Evolutionary conservation across 2,113 vertebrate genomes (phyloP).

Genomic region (Nibea albiflora): DNA sequence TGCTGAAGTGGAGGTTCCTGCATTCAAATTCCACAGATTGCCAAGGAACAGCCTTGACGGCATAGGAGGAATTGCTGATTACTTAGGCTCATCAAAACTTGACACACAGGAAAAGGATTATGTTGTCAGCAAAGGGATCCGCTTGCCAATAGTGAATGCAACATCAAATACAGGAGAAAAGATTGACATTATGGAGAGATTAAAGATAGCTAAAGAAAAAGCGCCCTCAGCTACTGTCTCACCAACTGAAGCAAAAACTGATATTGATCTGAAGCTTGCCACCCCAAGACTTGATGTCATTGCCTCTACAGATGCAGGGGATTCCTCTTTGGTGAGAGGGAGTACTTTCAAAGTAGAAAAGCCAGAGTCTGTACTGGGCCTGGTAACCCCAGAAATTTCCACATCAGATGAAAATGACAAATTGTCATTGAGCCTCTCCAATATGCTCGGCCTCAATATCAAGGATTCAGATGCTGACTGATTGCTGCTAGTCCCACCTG

Average conservation of each 20-base stretch:
- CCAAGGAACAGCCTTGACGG: conserved; percentile 55
- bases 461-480: conserved; percentile 50
- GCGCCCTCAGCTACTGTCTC: not conserved
- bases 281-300: conserved; percentile 15
- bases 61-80: not conserved
- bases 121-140: conserved; percentile 66
- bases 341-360: conserved; percentile 80
- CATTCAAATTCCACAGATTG: conserved; percentile 77
- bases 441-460: conserved; percentile 81
- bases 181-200: conserved; percentile 77
- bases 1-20: conserved; percentile 61
- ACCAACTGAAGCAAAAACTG: conserved; percentile 37
- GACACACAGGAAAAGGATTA: conserved; percentile 61
- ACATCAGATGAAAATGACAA: conserved; percentile 64
- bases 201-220: conserved; percentile 71
- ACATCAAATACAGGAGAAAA: conserved; percentile 41
- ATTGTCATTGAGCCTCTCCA: conserved; percentile 76
- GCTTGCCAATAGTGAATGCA: conserved; percentile 59
- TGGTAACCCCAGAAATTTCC: conserved; percentile 33
- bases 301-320: conserved; percentile 33
- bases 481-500: not conserved
- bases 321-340: conserved; percentile 56
- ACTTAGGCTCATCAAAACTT: conserved; percentile 39
- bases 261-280: conserved; percentile 36
- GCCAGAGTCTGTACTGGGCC: conserved; percentile 47